Base-by-base conservation (phyloP, 2,888 invertebrate species). In the Apantesis nais region DNA sequence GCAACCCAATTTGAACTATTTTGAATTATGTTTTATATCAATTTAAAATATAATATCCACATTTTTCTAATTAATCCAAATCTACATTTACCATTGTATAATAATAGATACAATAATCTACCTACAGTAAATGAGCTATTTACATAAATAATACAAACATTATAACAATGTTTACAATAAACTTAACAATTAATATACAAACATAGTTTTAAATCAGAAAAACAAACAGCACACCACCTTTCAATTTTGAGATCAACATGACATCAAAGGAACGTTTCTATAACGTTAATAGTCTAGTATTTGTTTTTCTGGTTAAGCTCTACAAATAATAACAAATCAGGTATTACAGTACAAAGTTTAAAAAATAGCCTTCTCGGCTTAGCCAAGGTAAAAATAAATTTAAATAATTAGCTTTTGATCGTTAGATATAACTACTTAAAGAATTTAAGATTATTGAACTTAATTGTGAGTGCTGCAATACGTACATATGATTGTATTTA, bases 91-190 rank as follows among this genome's bases (percentile, higher is more conserved):
- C 78, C 80, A 83, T 86, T 81, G 76, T 83, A 78, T 80, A 84
- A 78, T 78, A 82, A 29, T 85, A 86, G 79, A 83, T 91, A 89
- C 86, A 90, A 89, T 90, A 89, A 76, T 86, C 88, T 91, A 93
- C 89, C 90, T 92, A 91, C 62, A 86, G 70, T 82, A 83, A 84
- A 66, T 70, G 74, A 83, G 79, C 83, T 94, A 94, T 94, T 88
- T 94, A 94, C 94, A 94, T 88, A 91, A 92, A 93, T 93, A 93
- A 92, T 94, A 94, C 92, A 93, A 92, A 94, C 90, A 90, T 91
- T 85, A 84, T 83, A 95, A 94, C 93, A 91, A 93, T 92, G 90
- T 90, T 86, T 78, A 86, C 83, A 87, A 79, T 88, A 94, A 94
- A 94, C 94, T 93, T 94, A 95, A 95, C 94, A 94, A 85, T 82